Conservation (phyloP, 2,113 vertebrate genomes). For the Rutilus rutilus region DNA sequence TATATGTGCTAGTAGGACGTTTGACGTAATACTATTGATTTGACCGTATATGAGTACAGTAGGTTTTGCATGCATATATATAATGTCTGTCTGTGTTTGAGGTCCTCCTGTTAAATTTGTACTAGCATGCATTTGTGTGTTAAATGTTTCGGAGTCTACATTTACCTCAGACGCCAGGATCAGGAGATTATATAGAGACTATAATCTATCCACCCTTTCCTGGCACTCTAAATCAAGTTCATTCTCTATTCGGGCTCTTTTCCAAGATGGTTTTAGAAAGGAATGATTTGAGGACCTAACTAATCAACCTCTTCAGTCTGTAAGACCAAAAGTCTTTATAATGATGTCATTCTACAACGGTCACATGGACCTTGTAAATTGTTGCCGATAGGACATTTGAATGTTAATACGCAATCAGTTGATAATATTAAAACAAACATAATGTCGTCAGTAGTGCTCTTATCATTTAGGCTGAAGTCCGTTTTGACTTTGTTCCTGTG, state of each 20-base stretch:
- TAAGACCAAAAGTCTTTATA: conserved; percentile 14
- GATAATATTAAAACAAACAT: conserved; percentile 32
- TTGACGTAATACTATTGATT: conserved; percentile 3
- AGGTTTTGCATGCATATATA: background rate
- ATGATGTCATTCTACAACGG: background rate
- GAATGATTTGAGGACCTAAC: conserved; percentile 11
- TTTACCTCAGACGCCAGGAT: background rate
- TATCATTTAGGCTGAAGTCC: conserved; percentile 31
- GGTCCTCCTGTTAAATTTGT: background rate
- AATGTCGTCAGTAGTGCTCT: conserved; percentile 8
- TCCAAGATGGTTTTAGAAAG: conserved; percentile 23
- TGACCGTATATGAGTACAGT: background rate
- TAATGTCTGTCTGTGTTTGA: background rate
- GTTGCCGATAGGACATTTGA: conserved; percentile 29
- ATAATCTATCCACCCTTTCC: conserved; percentile 21
- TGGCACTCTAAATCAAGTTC: conserved; percentile 5
- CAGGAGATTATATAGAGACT: conserved; percentile 4
- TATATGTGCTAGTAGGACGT: background rate
- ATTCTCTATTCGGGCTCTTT: background rate
- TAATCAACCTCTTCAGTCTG: conserved; percentile 7
- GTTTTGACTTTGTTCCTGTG: conserved; percentile 58
- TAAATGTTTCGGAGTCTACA: background rate
- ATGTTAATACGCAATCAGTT: conserved; percentile 32
- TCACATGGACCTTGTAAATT: background rate
- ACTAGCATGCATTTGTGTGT: background rate